Percentiles rank a stretch among this genome's conserved stretches.
phyloP scores from a whole-genome alignment of 2,888 invertebrate genomes.

The Nymphalis urticae region DNA sequence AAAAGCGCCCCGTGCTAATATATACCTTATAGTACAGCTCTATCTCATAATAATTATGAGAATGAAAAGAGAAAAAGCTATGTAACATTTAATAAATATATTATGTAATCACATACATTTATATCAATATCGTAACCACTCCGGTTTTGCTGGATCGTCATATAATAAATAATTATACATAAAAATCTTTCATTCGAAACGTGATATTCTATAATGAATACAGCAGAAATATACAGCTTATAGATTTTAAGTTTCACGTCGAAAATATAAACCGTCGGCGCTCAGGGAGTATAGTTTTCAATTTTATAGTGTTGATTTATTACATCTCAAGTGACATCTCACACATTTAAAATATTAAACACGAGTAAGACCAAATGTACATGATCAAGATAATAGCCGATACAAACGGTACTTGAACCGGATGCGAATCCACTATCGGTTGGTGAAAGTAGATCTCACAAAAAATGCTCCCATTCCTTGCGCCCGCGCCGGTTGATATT shows the following conservation, averaged over 20 bases:
- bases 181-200: no score
- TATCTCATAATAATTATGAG: background rate
- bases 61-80: background rate
- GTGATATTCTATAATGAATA: no score
- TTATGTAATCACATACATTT: no score
- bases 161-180: no score
- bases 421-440: slow-evolving; percentile 74
- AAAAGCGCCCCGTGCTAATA: background rate
- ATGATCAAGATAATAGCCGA: slow-evolving; percentile 58
- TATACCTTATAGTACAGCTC: background rate
- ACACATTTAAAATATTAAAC: slow-evolving; percentile 13
- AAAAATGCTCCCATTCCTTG: slow-evolving; percentile 80
- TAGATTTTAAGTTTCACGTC: no score
- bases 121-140: no score
- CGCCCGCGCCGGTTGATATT: slow-evolving; percentile 66
- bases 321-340: background rate
- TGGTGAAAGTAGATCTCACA: slow-evolving; percentile 80
- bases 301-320: background rate
- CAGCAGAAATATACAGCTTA: no score
- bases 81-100: no score
- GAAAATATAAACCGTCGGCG: no score
- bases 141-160: no score
- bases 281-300: no score
- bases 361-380: slow-evolving; percentile 42
- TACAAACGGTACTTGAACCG: slow-evolving; percentile 74